These are phyloP conservation scores for Pomatostomus ruficeps DNA, from an alignment of 2,113 vertebrate species.

Conservation along the genomic window DNA sequence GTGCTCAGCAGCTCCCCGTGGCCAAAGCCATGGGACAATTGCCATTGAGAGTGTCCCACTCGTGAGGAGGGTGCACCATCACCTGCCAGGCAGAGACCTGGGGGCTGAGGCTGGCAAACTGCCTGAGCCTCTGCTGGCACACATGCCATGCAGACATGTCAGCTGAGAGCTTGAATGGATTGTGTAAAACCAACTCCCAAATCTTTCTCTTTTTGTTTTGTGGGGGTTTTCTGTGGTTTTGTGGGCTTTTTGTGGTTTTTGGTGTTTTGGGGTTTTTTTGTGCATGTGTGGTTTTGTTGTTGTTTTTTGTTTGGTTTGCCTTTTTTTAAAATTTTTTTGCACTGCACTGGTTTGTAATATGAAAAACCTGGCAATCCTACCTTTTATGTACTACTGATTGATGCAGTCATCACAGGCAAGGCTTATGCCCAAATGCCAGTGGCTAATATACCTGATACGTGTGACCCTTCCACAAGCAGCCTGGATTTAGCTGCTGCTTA, in stretches of 20 bases:
- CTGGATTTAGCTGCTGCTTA: neutral
- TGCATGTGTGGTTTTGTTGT: neutral
- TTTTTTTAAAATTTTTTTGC: neutral
- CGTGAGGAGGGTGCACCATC: rapidly evolving
- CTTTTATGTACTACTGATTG: neutral
- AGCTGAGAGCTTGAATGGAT: neutral
- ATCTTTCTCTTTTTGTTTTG: rapidly evolving
- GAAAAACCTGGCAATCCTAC: neutral
- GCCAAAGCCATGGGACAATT: neutral
- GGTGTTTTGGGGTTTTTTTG: no score
- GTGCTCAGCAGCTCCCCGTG: neutral
- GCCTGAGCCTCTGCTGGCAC: neutral
- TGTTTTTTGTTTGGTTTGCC: neutral
- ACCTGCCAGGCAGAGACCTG: rapidly evolving
- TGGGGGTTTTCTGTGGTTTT: no score
- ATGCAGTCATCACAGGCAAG: neutral
- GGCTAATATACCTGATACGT: neutral
- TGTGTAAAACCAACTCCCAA: neutral
- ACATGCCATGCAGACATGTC: rapidly evolving
- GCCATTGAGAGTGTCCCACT: rapidly evolving
- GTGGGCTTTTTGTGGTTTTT: rapidly evolving
- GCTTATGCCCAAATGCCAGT: neutral
- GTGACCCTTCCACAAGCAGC: neutral
- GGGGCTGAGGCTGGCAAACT: no score
- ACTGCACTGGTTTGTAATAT: neutral